phyloP scores from a whole-genome alignment of 2,888 invertebrate species.

The Aphelenchoides bicaudatus region DNA sequence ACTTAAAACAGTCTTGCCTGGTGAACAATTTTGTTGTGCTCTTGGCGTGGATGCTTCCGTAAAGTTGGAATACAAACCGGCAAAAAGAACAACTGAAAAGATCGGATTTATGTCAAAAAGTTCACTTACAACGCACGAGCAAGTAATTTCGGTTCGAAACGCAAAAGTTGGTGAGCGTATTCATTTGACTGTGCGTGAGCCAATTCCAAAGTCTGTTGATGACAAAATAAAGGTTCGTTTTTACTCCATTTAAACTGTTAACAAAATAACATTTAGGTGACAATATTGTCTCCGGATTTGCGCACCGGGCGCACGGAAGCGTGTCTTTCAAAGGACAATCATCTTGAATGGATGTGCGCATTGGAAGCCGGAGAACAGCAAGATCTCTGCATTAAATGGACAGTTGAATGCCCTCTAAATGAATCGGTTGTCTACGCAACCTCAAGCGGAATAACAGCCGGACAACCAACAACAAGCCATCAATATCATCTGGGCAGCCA shows the following conservation, averaged over 20 bases:
- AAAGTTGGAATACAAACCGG: conserved; percentile 61
- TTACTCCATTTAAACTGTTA: background rate
- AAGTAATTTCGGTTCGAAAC: conserved; percentile 61
- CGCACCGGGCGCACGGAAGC: conserved; percentile 40
- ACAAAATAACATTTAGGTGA: conserved; percentile 23
- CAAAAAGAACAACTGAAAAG: conserved; percentile 38
- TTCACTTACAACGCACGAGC: conserved; percentile 54
- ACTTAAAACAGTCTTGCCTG: conserved; percentile 60
- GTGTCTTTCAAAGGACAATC: conserved; percentile 51
- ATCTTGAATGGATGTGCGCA: conserved; percentile 54
- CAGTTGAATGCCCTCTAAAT: conserved; percentile 48
- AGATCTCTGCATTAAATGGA: conserved; percentile 49
- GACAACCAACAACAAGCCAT: too few species aligned
- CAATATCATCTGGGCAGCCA: too few species aligned
- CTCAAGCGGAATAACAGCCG: too few species aligned
- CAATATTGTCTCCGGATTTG: conserved; percentile 49
- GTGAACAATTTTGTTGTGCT: conserved; percentile 63
- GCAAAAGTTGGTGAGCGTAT: conserved; percentile 58
- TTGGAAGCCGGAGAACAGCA: conserved; percentile 52
- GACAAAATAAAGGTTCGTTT: conserved; percentile 62
- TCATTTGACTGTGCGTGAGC: conserved; percentile 61
- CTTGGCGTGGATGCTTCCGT: conserved; percentile 63
- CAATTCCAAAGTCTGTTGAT: conserved; percentile 61
- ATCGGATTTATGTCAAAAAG: conserved; percentile 61
- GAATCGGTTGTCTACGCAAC: conserved; percentile 36